These are phyloP conservation scores for Zaprionus lineosus DNA, from an alignment of 2,888 invertebrate genomes.

Conservation along the genomic window DNA sequence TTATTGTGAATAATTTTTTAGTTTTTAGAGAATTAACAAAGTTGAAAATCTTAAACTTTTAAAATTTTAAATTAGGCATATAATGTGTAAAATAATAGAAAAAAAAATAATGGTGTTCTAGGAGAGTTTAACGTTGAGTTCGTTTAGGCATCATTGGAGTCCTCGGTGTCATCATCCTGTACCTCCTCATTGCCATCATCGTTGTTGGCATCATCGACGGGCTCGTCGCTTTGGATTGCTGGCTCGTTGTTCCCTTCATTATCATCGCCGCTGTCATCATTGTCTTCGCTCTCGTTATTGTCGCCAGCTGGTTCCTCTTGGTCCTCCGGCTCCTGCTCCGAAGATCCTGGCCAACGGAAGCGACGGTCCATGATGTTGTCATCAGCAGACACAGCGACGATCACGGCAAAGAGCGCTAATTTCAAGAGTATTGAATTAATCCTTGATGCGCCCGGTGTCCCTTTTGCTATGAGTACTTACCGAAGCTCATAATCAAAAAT, in stretches of 20 bases:
- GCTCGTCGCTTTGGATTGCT: not conserved
- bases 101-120: no score
- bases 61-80: conserved; percentile 13
- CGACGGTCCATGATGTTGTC: conserved; percentile 59
- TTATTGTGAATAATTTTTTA: not conserved
- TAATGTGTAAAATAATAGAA: not conserved
- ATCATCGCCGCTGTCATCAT: not conserved
- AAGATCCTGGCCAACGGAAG: conserved; percentile 56
- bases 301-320: conserved; percentile 1
- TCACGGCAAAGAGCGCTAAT: conserved; percentile 57
- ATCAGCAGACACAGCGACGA: conserved; percentile 31
- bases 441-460: no score
- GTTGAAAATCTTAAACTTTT: not conserved
- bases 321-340: conserved; percentile 26
- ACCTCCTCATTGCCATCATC: not conserved
- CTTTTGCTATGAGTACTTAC: conserved; percentile 47
- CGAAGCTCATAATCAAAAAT: conserved; percentile 54
- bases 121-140: no score
- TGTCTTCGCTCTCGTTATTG: not conserved
- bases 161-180: conserved; percentile 2
- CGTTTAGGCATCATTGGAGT: conserved; percentile 10
- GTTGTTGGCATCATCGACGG: not conserved
- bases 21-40: not conserved
- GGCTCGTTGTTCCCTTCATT: not conserved
- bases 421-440: not conserved